Evolutionary conservation across 2,113 vertebrate genomes (phyloP).

Genomic region (Aix galericulata): DNA sequence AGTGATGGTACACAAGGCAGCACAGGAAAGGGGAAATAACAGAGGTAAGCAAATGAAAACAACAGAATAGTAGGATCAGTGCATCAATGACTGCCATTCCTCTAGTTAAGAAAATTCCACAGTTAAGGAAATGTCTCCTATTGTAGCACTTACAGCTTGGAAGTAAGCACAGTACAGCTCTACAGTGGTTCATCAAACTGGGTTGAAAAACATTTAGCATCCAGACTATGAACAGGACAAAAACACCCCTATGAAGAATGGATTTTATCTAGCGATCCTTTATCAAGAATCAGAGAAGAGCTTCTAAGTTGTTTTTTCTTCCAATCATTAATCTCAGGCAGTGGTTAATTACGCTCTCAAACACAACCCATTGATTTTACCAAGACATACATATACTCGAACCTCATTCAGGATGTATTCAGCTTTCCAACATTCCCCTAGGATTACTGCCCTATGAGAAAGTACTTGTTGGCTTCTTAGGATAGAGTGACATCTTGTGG

Average conservation of each 20-base stretch:
- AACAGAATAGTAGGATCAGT: background rate
- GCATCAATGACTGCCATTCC: background rate
- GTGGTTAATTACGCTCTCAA: background rate
- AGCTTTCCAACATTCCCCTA: background rate
- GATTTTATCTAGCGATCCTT: background rate
- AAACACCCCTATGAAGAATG: background rate
- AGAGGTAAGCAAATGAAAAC: background rate
- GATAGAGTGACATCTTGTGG: conserved; percentile 79
- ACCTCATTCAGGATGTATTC: background rate
- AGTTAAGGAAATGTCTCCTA: background rate
- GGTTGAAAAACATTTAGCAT: background rate
- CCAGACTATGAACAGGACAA: background rate
- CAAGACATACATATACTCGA: background rate
- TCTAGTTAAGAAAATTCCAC: background rate
- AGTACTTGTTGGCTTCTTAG: conserved; percentile 54
- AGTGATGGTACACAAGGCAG: background rate
- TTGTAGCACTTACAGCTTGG: background rate
- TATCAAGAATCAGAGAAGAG: background rate
- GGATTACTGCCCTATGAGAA: background rate
- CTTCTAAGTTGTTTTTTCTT: background rate
- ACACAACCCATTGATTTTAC: background rate
- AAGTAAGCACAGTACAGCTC: background rate
- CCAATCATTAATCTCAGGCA: background rate
- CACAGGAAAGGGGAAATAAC: background rate
- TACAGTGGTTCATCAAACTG: background rate